Percentiles rank a stretch among this genome's conserved stretches.
Conservation (phyloP, 1,140 invertebrate species). For the Drosophila ohnishii region DNA sequence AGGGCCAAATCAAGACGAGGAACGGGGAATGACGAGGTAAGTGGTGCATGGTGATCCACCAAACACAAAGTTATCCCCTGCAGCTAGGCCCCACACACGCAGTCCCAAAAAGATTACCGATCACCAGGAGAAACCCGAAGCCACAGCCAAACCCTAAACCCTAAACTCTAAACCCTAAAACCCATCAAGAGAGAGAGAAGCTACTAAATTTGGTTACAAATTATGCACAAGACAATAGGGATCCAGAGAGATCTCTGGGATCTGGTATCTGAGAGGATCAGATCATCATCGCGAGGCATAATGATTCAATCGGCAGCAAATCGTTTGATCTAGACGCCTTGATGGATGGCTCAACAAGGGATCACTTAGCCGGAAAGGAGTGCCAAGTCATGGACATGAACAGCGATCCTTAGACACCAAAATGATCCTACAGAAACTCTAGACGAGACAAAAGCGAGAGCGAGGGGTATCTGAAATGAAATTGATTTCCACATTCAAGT, state of each 20-base stretch:
- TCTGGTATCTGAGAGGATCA: background rate
- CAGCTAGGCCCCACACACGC: constrained; percentile 35
- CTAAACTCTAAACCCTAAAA: constrained; percentile 4
- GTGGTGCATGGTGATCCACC: constrained; percentile 1
- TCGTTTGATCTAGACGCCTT: constrained; percentile 31
- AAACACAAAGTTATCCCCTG: constrained; percentile 20
- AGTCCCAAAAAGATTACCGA: constrained; percentile 5
- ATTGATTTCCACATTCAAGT: constrained; percentile 26
- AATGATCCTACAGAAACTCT: constrained; percentile 13
- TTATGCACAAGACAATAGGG: constrained; percentile 17
- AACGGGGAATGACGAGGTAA: constrained; percentile 6
- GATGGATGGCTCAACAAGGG: constrained; percentile 23
- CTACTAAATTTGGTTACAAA: constrained; percentile 44
- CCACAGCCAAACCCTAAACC: background rate
- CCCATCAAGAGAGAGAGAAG: constrained; percentile 16
- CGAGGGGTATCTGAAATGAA: background rate
- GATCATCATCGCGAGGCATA: constrained; percentile 1
- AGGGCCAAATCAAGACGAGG: constrained; percentile 22
- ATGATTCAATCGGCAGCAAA: constrained; percentile 34
- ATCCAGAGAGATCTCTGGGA: constrained; percentile 12
- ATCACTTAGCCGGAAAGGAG: constrained; percentile 22
- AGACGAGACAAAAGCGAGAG: constrained; percentile 13
- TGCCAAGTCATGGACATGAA: constrained; percentile 28
- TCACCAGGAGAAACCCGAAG: constrained; percentile 14
- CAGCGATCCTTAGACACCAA: constrained; percentile 9